Percentiles rank a stretch among this genome's conserved stretches.
These are phyloP conservation scores for Ictidomys tridecemlineatus DNA, from an alignment of 2,113 vertebrate species.

Conservation along the genomic window DNA sequence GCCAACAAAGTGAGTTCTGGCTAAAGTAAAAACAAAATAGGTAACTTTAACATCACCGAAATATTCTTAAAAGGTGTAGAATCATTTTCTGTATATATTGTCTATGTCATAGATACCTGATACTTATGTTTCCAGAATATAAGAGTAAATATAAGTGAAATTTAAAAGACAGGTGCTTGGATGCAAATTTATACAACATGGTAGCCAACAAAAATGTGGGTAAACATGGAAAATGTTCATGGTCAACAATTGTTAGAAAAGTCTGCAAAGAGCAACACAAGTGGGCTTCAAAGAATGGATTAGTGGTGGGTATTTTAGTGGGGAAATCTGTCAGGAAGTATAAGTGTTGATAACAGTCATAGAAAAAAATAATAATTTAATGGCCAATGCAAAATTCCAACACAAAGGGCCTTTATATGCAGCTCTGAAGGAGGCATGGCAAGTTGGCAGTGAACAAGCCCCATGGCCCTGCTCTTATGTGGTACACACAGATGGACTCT, in stretches of 20 bases:
- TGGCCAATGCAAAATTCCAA: neutral
- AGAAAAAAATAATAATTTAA: neutral
- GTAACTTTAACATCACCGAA: neutral
- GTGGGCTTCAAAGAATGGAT: neutral
- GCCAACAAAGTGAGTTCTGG: no score
- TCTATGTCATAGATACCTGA: no score
- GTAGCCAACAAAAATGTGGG: neutral
- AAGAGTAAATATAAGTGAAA: neutral
- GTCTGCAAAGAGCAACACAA: neutral
- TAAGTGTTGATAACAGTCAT: neutral
- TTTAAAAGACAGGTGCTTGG: neutral
- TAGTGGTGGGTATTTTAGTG: no score
- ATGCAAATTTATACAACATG: neutral
- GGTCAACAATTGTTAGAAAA: neutral
- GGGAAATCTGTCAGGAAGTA: neutral
- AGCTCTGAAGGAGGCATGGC: rapidly evolving
- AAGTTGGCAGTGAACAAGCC: neutral
- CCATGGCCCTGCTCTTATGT: rapidly evolving
- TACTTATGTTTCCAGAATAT: neutral
- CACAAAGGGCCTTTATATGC: neutral
- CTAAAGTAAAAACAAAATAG: neutral
- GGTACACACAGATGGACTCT: rapidly evolving
- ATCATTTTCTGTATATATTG: neutral
- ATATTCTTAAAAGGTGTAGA: neutral
- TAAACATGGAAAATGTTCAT: neutral